A percentile compares a stretch with the other conserved stretches of the same genome.
phyloP scores from a whole-genome alignment of 2,888 invertebrate species.

The Campoletis raptor region DNA sequence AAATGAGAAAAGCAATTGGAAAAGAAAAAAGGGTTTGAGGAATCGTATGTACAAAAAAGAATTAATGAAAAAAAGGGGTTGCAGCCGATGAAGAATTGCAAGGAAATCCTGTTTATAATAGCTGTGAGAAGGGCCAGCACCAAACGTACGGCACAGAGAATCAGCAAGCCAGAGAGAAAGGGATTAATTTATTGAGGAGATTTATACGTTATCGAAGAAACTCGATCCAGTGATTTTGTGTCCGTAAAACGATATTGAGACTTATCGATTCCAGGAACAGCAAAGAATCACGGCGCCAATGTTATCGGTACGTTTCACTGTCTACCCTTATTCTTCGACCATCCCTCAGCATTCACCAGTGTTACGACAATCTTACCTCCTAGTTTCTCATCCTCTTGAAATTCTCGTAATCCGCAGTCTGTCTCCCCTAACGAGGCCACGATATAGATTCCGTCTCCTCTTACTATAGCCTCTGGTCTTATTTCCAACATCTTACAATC shows the following conservation, averaged over 20 bases:
- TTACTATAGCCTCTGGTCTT: slow-evolving; percentile 36
- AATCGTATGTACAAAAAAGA: slow-evolving; percentile 6
- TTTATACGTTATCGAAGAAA: slow-evolving; percentile 60
- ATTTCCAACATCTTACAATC: slow-evolving; percentile 48
- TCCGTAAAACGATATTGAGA: slow-evolving; percentile 60
- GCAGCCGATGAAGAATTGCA: slow-evolving; percentile 44
- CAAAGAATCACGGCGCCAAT: slow-evolving; percentile 44
- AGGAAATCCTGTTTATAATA: slow-evolving; percentile 31
- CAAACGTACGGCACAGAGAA: slow-evolving; percentile 22
- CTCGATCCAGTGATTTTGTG: slow-evolving; percentile 56
- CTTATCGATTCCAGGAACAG: slow-evolving; percentile 64
- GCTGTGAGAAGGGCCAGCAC: slow-evolving; percentile 19
- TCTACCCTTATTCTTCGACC: slow-evolving; percentile 48
- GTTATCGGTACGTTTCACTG: slow-evolving; percentile 47
- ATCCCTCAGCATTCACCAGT: slow-evolving; percentile 33
- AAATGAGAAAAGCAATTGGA: slow-evolving; percentile 16
- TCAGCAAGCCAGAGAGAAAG: slow-evolving; percentile 18
- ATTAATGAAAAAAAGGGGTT: slow-evolving; percentile 8
- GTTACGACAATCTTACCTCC: slow-evolving; percentile 38
- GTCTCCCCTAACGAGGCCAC: slow-evolving; percentile 75
- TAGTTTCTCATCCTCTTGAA: slow-evolving; percentile 55
- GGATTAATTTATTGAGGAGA: slow-evolving; percentile 61
- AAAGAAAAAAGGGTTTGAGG: neutral
- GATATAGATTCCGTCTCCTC: slow-evolving; percentile 70
- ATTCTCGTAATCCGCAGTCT: slow-evolving; percentile 68